Base-by-base conservation (phyloP, 2,113 vertebrate species). In the Colinus virginianus region DNA sequence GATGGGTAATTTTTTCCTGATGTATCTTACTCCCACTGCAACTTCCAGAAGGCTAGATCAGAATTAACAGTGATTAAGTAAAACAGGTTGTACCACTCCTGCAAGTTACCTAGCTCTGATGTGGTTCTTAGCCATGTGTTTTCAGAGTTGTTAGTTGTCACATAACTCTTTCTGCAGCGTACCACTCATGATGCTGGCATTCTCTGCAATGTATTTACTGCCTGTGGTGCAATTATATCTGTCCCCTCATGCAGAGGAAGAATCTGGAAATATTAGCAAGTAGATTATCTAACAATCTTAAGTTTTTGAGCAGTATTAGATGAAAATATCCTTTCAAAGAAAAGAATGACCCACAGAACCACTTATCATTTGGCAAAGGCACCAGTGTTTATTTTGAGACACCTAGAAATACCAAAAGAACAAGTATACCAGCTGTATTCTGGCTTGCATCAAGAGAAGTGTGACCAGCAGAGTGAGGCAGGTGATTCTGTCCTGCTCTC, bases 281-380 rank as follows among this genome's bases (percentile, higher is more conserved):
- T 26, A 13, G 23, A 10, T 78, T 30, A 61, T 23, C 30, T 36
- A 43, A 0, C 36, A 78, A 1, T 58, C 30, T 53, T 22, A 18
- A 49, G 42, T 13, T 61, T 16, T 68, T 45, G 55, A 42, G 51
- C 48, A 76, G 13, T 0, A 0, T 17, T 64, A 61, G 64, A 13
- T 85, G 36, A 40, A 30, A 25, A 28, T 71, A 45, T 4, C 8
- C 7, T 59, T 90, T 89, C 34, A 45, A 69, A 72, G 30, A 30
- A 45, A 17, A 19, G 56, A 55, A 28, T 55, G 46, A 32, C 17
- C 61, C 28, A 7, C 56, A 42, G 58, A n/a, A 78, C 59, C 25
- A 3, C 9, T 67, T 82, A 4, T 71, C 1, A 5, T 7, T 40
- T 7, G 5, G 30, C 53, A 77, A 43, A 90, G 26, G 26, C n/a